Percentiles rank a stretch among this genome's conserved stretches.
phyloP scores from a whole-genome alignment of 2,888 invertebrate species.

The Chaitophorus viminalis region DNA sequence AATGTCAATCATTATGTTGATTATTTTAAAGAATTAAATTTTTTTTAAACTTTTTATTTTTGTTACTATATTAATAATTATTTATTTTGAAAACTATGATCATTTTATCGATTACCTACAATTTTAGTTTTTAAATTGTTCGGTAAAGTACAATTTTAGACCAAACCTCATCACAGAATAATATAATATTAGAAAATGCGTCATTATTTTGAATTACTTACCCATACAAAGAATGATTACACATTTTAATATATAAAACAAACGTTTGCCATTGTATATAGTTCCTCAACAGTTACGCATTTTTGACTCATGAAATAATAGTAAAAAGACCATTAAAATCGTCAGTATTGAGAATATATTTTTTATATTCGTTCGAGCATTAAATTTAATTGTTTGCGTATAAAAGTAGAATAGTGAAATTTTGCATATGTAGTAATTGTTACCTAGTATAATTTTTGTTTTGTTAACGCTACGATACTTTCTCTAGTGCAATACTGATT shows the following conservation, averaged over 20 bases:
- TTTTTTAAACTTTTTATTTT: neutral
- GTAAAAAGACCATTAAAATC: neutral
- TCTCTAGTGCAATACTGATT: conserved; percentile 53
- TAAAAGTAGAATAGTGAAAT: neutral
- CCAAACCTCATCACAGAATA: neutral
- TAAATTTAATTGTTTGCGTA: neutral
- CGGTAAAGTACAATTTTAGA: neutral
- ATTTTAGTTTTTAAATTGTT: neutral
- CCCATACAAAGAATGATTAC: neutral
- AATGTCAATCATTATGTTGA: neutral
- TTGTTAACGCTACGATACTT: conserved; percentile 21
- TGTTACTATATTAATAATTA: neutral
- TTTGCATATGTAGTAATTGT: conserved; percentile 28
- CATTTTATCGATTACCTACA: neutral
- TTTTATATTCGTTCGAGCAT: neutral
- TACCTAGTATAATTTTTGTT: conserved; percentile 12
- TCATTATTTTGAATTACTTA: conserved; percentile 8
- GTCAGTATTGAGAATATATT: neutral
- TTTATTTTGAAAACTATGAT: neutral
- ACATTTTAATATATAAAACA: neutral
- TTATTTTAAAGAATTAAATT: neutral
- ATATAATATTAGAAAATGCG: no score
- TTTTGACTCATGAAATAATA: neutral
- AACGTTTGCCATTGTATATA: neutral
- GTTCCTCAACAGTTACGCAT: neutral